A percentile compares a stretch with the other conserved stretches of the same genome.
phyloP scores from a whole-genome alignment of 2,113 vertebrate genomes.

The Choloepus hoffmanni region DNA sequence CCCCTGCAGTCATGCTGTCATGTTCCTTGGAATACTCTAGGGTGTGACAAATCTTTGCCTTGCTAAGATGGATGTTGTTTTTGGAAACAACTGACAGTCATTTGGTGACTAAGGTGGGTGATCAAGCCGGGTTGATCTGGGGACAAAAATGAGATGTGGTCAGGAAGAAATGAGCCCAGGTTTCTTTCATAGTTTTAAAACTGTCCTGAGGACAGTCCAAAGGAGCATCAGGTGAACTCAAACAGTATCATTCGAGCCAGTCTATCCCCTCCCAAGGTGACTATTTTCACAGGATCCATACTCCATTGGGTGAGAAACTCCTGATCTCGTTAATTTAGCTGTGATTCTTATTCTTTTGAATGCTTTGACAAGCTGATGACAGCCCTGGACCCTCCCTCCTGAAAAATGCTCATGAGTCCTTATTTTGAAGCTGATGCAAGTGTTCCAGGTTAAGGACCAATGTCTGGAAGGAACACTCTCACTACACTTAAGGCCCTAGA shows the following conservation, averaged over 20 bases:
- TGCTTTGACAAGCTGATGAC: not conserved
- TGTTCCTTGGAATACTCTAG: not conserved
- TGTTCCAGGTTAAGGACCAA: not conserved
- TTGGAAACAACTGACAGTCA: constrained; percentile 57
- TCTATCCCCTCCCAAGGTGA: not conserved
- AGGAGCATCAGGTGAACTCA: not conserved
- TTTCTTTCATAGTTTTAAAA: not conserved
- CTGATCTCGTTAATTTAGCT: not conserved
- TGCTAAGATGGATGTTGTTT: constrained; percentile 46
- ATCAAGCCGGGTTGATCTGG: constrained; percentile 26
- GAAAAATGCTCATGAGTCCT: not conserved
- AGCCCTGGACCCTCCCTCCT: not conserved
- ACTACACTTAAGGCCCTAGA: not conserved
- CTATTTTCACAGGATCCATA: not conserved
- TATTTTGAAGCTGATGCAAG: not conserved
- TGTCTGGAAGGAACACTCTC: not conserved
- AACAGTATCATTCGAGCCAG: fast-evolving
- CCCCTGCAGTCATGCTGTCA: not conserved
- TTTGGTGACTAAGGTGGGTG: constrained; percentile 59
- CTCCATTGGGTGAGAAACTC: not conserved
- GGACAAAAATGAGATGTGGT: not conserved
- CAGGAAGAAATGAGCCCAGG: not conserved
- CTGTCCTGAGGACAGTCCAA: not conserved
- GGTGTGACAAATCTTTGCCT: constrained; percentile 59
- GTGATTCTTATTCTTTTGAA: not conserved